Percentiles rank a stretch among this genome's conserved stretches.
Evolutionary conservation across 2,797 vertebrate genomes (phyloP).

Genomic region (Pseudochaenichthys georgianus): DNA sequence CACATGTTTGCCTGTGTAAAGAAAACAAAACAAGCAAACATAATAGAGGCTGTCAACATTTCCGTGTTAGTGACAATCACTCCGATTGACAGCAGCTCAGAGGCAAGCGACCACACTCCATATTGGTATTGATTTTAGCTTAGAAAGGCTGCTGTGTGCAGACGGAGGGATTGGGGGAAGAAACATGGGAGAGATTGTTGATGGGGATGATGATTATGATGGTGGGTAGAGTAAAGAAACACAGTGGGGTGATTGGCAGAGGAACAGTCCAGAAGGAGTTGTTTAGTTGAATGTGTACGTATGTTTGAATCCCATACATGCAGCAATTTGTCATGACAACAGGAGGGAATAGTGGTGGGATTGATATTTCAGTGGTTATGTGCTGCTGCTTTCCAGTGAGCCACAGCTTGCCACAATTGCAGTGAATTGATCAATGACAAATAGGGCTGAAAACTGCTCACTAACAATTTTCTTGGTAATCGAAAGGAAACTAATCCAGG

Average conservation of each 20-base stretch:
- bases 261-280: slow-evolving; percentile 11
- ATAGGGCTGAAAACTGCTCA: slow-evolving; percentile 27
- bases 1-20: not conserved
- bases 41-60: slow-evolving; percentile 36
- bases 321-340: slow-evolving; percentile 53
- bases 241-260: slow-evolving; percentile 33
- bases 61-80: slow-evolving; percentile 42
- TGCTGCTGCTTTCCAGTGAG: slow-evolving; percentile 24
- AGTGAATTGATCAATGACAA: slow-evolving; percentile 42
- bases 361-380: slow-evolving; percentile 37
- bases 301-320: slow-evolving; percentile 48
- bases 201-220: slow-evolving; percentile 14
- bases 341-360: not conserved
- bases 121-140: slow-evolving; percentile 68
- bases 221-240: slow-evolving; percentile 21
- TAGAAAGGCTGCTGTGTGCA: slow-evolving; percentile 40
- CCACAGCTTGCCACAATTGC: slow-evolving; percentile 11
- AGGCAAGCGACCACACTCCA: slow-evolving; percentile 49
- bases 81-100: slow-evolving; percentile 54
- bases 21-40: slow-evolving; percentile 23
- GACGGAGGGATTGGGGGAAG: slow-evolving; percentile 29
- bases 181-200: slow-evolving; percentile 9
- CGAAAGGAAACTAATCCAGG: slow-evolving; percentile 18
- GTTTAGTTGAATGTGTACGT: slow-evolving; percentile 53
- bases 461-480: slow-evolving; percentile 28